phyloP scores from a whole-genome alignment of 2,113 vertebrate species.

The Rhinogobius similis region DNA sequence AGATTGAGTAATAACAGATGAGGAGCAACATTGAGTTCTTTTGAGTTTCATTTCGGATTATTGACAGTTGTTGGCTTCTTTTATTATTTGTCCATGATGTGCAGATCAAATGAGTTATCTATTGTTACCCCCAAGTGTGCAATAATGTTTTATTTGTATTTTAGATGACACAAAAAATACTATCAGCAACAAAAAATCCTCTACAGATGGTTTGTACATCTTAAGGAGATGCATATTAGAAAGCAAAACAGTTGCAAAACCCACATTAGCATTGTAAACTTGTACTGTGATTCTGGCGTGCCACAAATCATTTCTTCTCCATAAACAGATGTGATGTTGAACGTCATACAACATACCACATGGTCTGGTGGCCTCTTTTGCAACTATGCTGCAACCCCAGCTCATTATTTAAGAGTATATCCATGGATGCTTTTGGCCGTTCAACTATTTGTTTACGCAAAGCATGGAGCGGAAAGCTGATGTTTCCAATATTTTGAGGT shows the following conservation, averaged over 20 bases:
- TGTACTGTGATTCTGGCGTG: constrained; percentile 1
- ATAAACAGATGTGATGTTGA: constrained; percentile 12
- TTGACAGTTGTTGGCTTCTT: no score
- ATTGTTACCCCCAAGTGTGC: neutral
- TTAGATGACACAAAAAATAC: neutral
- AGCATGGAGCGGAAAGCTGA: constrained; percentile 40
- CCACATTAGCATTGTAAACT: constrained; percentile 6
- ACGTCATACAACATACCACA: constrained; percentile 13
- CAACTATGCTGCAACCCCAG: constrained; percentile 24
- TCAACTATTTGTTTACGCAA: constrained; percentile 56
- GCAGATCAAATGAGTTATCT: no score
- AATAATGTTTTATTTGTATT: neutral
- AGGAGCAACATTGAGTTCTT: no score
- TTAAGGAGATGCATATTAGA: neutral
- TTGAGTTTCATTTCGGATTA: no score
- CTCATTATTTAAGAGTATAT: constrained; percentile 28
- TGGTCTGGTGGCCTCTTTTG: constrained; percentile 18
- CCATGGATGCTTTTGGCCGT: constrained; percentile 42
- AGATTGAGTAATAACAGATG: no score
- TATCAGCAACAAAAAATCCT: neutral
- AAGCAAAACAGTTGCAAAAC: constrained; percentile 10
- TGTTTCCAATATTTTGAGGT: constrained; percentile 50
- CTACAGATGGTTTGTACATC: neutral
- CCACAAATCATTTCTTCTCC: constrained; percentile 14
- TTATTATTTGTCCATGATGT: no score